These are phyloP conservation scores for Drosophila cardini DNA, from an alignment of 1,140 invertebrate genomes.

Conservation along the genomic window DNA sequence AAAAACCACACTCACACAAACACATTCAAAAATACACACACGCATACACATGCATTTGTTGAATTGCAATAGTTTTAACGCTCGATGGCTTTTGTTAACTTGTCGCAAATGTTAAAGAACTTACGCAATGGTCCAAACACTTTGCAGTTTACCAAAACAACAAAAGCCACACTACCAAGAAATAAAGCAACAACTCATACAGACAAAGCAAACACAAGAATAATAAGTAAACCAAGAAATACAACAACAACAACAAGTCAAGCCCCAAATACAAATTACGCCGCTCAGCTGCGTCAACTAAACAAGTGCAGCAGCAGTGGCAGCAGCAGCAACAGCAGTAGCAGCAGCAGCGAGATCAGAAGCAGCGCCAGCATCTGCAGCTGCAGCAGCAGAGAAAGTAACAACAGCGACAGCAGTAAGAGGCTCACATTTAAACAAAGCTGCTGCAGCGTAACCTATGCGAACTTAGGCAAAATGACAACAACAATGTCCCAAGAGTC, in stretches of 20 bases:
- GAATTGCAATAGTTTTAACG: slow-evolving; percentile 25
- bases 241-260: slow-evolving; percentile 16
- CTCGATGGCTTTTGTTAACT: slow-evolving; percentile 42
- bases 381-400: neutral
- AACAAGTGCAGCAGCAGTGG: slow-evolving; percentile 3
- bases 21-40: slow-evolving; percentile 10
- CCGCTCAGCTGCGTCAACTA: slow-evolving; percentile 30
- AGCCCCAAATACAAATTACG: slow-evolving; percentile 31
- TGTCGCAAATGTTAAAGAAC: slow-evolving; percentile 57
- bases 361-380: slow-evolving; percentile 2
- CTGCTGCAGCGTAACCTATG: slow-evolving; percentile 44
- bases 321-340: neutral
- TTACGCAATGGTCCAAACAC: slow-evolving; percentile 60
- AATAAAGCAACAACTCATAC: slow-evolving; percentile 37
- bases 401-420: neutral
- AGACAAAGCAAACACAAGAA: slow-evolving; percentile 39
- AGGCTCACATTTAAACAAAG: slow-evolving; percentile 25
- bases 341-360: neutral
- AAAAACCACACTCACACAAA: neutral
- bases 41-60: slow-evolving; percentile 15
- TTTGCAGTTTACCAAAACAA: slow-evolving; percentile 58
- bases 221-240: slow-evolving; percentile 23
- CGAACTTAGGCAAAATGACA: slow-evolving; percentile 53
- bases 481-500: slow-evolving; percentile 53
- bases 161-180: slow-evolving; percentile 30